Conservation (phyloP, 2,888 invertebrate genomes). For the Lysandra coridon region DNA sequence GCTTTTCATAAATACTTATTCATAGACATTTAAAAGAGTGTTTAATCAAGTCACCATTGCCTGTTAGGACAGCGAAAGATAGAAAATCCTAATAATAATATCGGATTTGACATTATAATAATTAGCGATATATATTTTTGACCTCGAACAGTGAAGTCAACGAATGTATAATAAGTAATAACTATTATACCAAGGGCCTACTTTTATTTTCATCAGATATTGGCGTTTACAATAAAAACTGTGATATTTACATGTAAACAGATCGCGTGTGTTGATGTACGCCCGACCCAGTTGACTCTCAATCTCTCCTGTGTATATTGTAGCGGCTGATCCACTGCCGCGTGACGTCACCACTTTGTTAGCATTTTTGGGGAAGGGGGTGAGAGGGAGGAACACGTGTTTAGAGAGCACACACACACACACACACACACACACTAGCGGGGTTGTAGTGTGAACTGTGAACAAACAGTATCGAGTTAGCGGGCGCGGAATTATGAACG, state of each 20-base stretch:
- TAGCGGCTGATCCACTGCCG: not conserved
- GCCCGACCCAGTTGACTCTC: not conserved
- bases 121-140: not conserved
- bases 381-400: not conserved
- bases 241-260: not conserved
- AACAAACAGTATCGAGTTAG: slow-evolving; percentile 20
- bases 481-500: not conserved
- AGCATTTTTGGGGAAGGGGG: not conserved
- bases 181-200: no score
- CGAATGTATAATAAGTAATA: no score
- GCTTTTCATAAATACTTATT: no score
- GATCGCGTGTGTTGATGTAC: no score
- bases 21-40: not conserved
- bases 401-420: not conserved
- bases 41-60: not conserved
- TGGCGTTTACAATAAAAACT: not conserved
- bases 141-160: no score
- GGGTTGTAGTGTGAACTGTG: not conserved
- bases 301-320: not conserved
- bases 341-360: not conserved
- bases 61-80: no score
- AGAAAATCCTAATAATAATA: not conserved
- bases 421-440: not conserved
- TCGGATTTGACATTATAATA: not conserved
- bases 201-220: not conserved